These are phyloP conservation scores for Morone saxatilis DNA, from an alignment of 2,113 vertebrate species.

Conservation along the genomic window DNA sequence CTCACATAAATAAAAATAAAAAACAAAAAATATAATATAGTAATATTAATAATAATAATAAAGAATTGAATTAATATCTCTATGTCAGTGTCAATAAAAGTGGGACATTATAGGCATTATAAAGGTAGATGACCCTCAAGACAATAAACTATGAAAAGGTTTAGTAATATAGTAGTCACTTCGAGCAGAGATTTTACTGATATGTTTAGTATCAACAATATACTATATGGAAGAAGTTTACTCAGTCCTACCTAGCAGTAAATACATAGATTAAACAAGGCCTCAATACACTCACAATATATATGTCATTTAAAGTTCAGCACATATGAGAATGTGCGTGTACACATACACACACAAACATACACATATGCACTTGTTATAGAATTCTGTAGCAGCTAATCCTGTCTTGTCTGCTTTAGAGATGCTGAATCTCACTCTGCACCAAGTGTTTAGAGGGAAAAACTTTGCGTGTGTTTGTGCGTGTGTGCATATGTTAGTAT, in stretches of 20 bases:
- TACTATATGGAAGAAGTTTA: neutral
- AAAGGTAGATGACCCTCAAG: no score
- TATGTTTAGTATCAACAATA: no score
- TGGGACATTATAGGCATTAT: neutral
- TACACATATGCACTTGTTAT: neutral
- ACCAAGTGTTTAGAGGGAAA: neutral
- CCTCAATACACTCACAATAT: neutral
- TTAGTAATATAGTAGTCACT: slow-evolving; percentile 2
- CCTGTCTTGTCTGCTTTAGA: neutral
- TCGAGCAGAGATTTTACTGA: neutral
- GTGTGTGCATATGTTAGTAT: neutral
- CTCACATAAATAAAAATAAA: no score
- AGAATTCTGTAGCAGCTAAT: slow-evolving; percentile 7
- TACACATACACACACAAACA: neutral
- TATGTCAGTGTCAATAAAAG: neutral
- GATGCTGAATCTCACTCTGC: slow-evolving; percentile 5
- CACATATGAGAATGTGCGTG: no score
- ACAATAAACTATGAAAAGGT: neutral
- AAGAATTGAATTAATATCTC: no score
- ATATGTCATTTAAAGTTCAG: neutral
- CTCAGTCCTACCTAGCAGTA: neutral
- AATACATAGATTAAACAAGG: neutral
- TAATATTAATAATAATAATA: no score
- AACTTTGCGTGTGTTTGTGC: neutral
- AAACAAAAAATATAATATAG: no score